phyloP scores from a whole-genome alignment of 2,797 vertebrate species.

The Falco novaeseelandiae region DNA sequence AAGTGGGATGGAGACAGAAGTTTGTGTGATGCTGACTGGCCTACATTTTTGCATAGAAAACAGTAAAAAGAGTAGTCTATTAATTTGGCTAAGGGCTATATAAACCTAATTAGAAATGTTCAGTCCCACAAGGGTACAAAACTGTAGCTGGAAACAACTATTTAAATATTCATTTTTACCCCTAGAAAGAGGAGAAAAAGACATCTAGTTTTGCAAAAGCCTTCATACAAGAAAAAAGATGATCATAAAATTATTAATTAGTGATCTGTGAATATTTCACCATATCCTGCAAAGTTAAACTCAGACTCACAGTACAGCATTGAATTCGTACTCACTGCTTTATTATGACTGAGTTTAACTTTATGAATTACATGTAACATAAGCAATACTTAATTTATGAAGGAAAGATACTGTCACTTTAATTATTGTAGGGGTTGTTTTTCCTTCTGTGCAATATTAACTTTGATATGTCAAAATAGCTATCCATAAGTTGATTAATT shows the following conservation, averaged over 20 bases:
- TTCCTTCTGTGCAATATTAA: neutral
- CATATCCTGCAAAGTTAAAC: neutral
- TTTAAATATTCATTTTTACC: constrained; percentile 66
- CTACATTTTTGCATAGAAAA: constrained; percentile 53
- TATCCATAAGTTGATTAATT: neutral
- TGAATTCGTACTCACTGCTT: neutral
- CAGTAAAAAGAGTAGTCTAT: constrained; percentile 2
- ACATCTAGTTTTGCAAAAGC: neutral
- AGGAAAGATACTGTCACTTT: neutral
- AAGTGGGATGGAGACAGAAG: neutral
- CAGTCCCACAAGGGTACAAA: constrained; percentile 34
- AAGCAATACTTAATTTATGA: neutral
- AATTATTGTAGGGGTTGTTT: neutral
- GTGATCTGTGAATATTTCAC: neutral
- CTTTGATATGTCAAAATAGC: neutral
- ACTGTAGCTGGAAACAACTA: constrained; percentile 29
- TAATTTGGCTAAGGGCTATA: constrained; percentile 61
- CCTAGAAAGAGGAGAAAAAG: neutral
- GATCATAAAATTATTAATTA: neutral
- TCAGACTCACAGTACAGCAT: neutral
- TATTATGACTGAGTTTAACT: neutral
- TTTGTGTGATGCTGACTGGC: constrained; percentile 37
- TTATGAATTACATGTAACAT: neutral
- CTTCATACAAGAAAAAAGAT: neutral
- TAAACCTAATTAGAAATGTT: constrained; percentile 65